Base-by-base conservation (phyloP, 2,797 vertebrate genomes). In the Odontamblyopus rebecca region DNA sequence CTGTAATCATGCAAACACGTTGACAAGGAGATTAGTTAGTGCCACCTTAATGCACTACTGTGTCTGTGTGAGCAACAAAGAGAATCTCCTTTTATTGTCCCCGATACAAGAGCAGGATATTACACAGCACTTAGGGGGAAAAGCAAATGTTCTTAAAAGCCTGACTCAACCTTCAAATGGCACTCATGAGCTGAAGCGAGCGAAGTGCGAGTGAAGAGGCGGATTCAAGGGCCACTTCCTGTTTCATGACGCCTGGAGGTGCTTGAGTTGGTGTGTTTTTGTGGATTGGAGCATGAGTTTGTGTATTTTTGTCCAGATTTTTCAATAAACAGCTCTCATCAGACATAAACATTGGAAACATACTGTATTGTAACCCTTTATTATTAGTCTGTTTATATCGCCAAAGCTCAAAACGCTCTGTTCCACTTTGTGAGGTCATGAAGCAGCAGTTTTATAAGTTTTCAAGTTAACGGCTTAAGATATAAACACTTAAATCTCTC, bases 41-140 rank as follows among this genome's bases (percentile, higher is more conserved):
- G 69, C 12, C 51, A 71, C 23, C 23, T 69, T 67, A 80, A 81
- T 72, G 78, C 67, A 68, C 29, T 50, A 38, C 48, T 65, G 57
- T 15, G n/a, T n/a, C 54, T 51, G 68, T 15, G 11, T 12, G 63
- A 69, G 56, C 61, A 71, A 56, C 53, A 48, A 68, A 0, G 4
- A 66, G 30, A 27, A 72, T 61, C 38, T 44, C 56, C 48, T 80
- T 77, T 76, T 75, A 76, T 71, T 75, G 48, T 73, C 69, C 77
- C 51, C 6, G 57, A 16, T n/a, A 67, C 64, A 71, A 73, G 60
- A 29, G 72, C 72, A 60, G 71, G 61, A 69, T 66, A 78, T 74
- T 74, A 79, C 56, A 73, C 51, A 80, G 76, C 76, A 84, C 79
- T 89, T 83, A 80, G 84, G 71, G 82, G 77, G 79, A 72, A 70